phyloP scores from a whole-genome alignment of 2,888 invertebrate species.

The Nomada fabriciana region DNA sequence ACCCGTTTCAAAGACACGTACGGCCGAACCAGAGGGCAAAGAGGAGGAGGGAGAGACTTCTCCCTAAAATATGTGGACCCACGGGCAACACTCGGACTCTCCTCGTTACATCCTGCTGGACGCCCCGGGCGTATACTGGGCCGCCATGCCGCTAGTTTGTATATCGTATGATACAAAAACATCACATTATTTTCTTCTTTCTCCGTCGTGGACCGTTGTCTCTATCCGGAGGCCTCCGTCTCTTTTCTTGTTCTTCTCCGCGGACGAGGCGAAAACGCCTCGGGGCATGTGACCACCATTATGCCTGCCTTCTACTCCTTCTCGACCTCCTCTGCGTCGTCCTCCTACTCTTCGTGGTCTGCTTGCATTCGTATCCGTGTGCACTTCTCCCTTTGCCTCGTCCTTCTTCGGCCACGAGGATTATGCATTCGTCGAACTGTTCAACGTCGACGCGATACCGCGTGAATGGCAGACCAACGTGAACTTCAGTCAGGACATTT shows the following conservation, averaged over 20 bases:
- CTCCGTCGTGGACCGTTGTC: constrained; percentile 50
- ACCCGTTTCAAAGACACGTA: constrained; percentile 83
- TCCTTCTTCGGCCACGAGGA: constrained; percentile 50
- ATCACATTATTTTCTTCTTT: constrained; percentile 81
- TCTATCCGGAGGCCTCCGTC: constrained; percentile 29
- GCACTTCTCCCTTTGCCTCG: constrained; percentile 48
- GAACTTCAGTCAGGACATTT: too few relatives aligned
- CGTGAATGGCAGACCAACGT: not conserved
- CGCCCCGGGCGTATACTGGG: constrained; percentile 74
- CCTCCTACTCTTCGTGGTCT: constrained; percentile 54
- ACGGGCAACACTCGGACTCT: constrained; percentile 81
- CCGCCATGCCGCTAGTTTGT: constrained; percentile 75
- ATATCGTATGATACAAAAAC: constrained; percentile 83
- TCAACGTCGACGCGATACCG: constrained; percentile 45
- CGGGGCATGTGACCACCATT: constrained; percentile 81
- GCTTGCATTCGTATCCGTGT: constrained; percentile 20
- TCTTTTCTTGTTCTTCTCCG: constrained; percentile 68
- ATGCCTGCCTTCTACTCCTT: constrained; percentile 67
- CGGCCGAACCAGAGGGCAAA: constrained; percentile 75
- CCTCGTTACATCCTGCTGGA: constrained; percentile 81
- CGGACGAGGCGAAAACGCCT: constrained; percentile 67
- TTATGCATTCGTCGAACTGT: constrained; percentile 67
- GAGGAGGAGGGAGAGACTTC: constrained; percentile 66
- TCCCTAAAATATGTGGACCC: constrained; percentile 84
- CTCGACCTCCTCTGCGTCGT: constrained; percentile 48